Conservation (phyloP, 2,113 vertebrate genomes). For the Peromyscus polionotus region DNA sequence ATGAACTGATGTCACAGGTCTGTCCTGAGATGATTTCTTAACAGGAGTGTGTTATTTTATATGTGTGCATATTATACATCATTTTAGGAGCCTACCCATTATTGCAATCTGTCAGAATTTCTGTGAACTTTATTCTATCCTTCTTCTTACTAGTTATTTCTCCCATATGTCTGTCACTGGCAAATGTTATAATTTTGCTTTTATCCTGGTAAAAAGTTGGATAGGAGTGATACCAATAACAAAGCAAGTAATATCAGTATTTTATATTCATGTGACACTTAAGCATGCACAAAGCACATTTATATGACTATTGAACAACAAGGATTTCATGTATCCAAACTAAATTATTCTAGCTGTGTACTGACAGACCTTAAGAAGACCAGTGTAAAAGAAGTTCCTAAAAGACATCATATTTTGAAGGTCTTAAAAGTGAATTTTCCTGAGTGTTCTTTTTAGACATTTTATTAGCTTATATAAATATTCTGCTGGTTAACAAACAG, state of each 20-base stretch:
- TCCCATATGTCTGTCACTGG: slow-evolving; percentile 74
- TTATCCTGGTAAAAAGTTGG: slow-evolving; percentile 70
- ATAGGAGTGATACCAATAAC: slow-evolving; percentile 51
- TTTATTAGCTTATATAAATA: background rate
- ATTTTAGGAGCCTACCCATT: slow-evolving; percentile 66
- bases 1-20: slow-evolving; percentile 31
- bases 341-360: background rate
- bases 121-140: slow-evolving; percentile 74
- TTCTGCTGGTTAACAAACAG: background rate
- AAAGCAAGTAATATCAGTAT: slow-evolving; percentile 61
- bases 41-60: slow-evolving; percentile 59
- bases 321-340: background rate
- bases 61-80: slow-evolving; percentile 71
- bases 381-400: background rate
- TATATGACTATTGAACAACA: background rate
- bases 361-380: background rate
- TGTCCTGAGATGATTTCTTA: slow-evolving; percentile 48
- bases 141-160: slow-evolving; percentile 66
- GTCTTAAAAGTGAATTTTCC: background rate
- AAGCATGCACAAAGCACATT: slow-evolving; percentile 36
- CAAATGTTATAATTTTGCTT: slow-evolving; percentile 68
- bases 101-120: slow-evolving; percentile 73
- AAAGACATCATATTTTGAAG: background rate
- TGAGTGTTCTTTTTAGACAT: background rate
- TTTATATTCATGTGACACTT: slow-evolving; percentile 52